Conservation (phyloP, 2,113 vertebrate genomes). For the Elgaria multicarinata region DNA sequence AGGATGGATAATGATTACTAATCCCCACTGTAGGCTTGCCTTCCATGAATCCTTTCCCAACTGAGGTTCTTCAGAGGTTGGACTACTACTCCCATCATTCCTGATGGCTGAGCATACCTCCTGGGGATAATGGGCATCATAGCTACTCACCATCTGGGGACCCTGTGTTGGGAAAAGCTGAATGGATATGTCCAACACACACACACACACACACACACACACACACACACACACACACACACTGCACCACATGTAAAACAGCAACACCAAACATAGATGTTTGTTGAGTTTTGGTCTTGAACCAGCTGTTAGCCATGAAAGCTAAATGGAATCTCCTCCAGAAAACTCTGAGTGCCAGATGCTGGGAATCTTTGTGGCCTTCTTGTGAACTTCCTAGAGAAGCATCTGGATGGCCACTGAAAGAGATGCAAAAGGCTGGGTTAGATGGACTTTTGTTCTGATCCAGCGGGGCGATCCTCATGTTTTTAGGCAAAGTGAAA, state of each 20-base stretch:
- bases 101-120: too few relatives aligned
- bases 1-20: too few relatives aligned
- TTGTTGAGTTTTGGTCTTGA: neutral
- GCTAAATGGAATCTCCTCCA: neutral
- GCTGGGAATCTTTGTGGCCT: neutral
- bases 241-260: neutral
- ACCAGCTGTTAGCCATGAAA: neutral
- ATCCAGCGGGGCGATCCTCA: neutral
- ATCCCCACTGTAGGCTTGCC: too few relatives aligned
- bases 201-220: neutral
- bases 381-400: slow-evolving; percentile 2
- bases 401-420: neutral
- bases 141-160: neutral
- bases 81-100: too few relatives aligned
- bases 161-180: neutral
- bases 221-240: neutral
- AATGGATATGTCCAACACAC: neutral
- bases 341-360: neutral
- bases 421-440: neutral
- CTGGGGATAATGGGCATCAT: neutral
- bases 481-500: neutral
- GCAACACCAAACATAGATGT: neutral
- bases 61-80: neutral
- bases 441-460: neutral
- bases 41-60: neutral